These are phyloP conservation scores for Athalia circularis DNA, from an alignment of 2,888 invertebrate species.

Conservation along the genomic window DNA sequence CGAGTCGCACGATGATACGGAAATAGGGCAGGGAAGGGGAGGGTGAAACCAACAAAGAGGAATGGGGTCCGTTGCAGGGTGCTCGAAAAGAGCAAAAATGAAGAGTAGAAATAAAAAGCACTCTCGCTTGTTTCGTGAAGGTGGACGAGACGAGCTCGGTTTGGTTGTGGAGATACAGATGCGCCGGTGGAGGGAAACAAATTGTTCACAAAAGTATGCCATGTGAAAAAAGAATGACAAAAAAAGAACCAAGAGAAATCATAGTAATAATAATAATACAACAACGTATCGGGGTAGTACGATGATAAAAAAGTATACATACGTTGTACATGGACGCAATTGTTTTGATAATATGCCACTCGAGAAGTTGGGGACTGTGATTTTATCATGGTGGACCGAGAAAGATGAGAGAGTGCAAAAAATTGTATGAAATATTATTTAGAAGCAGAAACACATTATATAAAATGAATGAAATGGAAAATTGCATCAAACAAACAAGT, in stretches of 20 bases:
- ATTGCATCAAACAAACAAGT: background rate
- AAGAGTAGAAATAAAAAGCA: background rate
- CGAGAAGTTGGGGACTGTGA: background rate
- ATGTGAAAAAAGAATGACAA: background rate
- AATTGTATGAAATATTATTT: background rate
- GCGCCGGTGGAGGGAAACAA: constrained; percentile 15
- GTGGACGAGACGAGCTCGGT: background rate
- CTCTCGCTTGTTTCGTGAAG: background rate
- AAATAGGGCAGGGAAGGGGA: background rate
- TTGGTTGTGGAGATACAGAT: background rate
- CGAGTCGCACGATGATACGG: constrained; percentile 22
- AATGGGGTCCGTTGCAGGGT: background rate
- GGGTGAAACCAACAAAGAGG: background rate
- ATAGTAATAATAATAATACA: background rate
- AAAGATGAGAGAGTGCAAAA: background rate
- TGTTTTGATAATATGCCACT: background rate
- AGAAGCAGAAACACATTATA: background rate
- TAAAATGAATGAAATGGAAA: background rate
- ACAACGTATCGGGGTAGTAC: background rate
- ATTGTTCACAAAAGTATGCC: constrained; percentile 37
- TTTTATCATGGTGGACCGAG: too few relatives aligned
- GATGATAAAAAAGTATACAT: background rate
- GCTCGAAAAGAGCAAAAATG: background rate
- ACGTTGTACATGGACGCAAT: background rate
- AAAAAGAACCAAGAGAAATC: background rate